Base-by-base conservation (phyloP, 2,113 vertebrate genomes). In the Notechis scutatus region DNA sequence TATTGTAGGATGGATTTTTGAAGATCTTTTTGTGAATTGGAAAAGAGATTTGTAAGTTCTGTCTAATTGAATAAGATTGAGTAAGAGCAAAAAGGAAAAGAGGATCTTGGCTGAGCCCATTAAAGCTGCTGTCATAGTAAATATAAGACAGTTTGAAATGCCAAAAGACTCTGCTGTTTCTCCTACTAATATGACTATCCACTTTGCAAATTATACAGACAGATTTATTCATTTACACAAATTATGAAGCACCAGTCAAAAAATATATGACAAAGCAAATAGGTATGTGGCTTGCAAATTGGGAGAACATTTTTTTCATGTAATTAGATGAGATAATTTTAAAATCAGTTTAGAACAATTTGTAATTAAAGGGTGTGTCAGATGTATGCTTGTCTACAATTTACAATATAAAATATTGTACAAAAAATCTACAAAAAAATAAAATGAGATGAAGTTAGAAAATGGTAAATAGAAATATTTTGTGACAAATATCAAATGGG, bases 261-360 rank as follows among this genome's bases (percentile, higher is more conserved):
- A 88, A 85, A 90, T 69, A 91, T 1, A 5, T 92, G 87, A 95
- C 89, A 57, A 57, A 50, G 85, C 85, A 23, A 61, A 55, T 85
- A 42, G 24, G 2, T 90, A 52, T 45, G 54, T 52, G 42, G 18
- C 69, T 69, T 55, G 88, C 55, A 21, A 94, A 87, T 20, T 92
- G 54, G 39, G 45, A 94, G 92, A 91, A 86, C 20, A 20, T 29
- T 7, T 87, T 94, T 94, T 90, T 85, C 85, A 3, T 54, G 23
- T 61, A 86, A 93, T 1, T 90, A 81, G 89, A 20, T 59, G 87
- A 12, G 87, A 56, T 0, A 47, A 0, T 90, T 87, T 91, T 81
- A 93, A 64, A 55, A 14, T 93, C 93, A 34, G 59, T 91, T 91
- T 81, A 42, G 74, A 47, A 86, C 18, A 5, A 59, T 64, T 86